Base-by-base conservation (phyloP, 1,140 invertebrate genomes). In the Lasioglossum baleicum region DNA sequence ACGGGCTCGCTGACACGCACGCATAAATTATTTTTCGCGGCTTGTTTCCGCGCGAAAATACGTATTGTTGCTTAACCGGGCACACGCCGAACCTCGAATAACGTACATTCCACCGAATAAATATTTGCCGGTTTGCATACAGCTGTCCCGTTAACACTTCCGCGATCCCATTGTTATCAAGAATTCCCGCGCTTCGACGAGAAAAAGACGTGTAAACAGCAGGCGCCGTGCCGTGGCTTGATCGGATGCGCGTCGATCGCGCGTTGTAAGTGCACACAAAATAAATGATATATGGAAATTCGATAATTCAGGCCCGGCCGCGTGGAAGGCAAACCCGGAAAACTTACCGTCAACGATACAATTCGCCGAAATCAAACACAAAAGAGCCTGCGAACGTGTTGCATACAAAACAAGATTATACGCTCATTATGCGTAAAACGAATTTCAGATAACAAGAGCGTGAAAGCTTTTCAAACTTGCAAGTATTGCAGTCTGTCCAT, bases 21-120 rank as follows among this genome's bases (percentile, higher is more conserved):
- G 83, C 58, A 82, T 86, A 79, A 74, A 83, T 86, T 82, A 85
- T 82, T 75, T 83, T 81, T 74, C 60, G 69, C 58, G 72, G 72
- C 51, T 48, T 48, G 58, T 82, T 51, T 71, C 72, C 64, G 17
- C 56, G 64, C 56, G 63, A 79, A 83, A 76, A 78, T 77, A 70
- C 65, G 75, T 70, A 75, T 87, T 83, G 81, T 81, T 69, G 68
- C 31, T 15, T 68, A 66, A 11, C 48, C 10, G 20, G 61, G 11
- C 22, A 56, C 15, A 15, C 51, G 51, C 6, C 10, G 15, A 15
- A 58, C 58, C 44, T 1, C 44, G 8, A 35, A 8, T n/a, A 65
- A 65, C 20, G 17, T 8, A 20, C n/a, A 53, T 1, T 20, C 31
- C 31, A 0, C 20, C 15, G 58, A n/a, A 17, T 70, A 69, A 71